Base-by-base conservation (phyloP, 2,797 vertebrate genomes). In the Coregonus sp. region DNA sequence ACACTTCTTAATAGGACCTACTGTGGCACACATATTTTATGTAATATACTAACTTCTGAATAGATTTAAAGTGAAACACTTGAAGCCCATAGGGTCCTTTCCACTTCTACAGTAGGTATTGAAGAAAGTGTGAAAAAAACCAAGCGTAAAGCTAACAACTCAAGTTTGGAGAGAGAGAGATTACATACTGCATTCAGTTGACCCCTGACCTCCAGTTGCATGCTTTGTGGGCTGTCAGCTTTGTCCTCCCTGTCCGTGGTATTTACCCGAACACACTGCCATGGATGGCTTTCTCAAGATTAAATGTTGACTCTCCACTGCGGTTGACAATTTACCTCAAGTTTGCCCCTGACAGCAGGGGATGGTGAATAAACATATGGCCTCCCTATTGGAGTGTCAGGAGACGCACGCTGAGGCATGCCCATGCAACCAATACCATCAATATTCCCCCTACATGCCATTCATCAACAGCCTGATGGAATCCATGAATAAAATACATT, bases 271-370 rank as follows among this genome's bases (percentile, higher is more conserved):
- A 88, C 84, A 87, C 88, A 85, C 78, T 5, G 75, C 78, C 83
- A 84, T 68, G 82, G 87, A 84, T 86, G 88, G 81, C 86, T 89
- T 87, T 83, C 90, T 78, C 84, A 0, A 85, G 88, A 90, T 92
- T 92, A 89, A 92, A 92, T 92, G 91, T 93, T 91, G 90, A 90
- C 90, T 91, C 81, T 87, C 76, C 7, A 75, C 82, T 70, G 18
- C 52, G 68, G 67, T 80, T 82, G 86, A 87, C 86, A 89, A 79
- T 90, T 86, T 85, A 85, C 76, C 85, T 85, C 80, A 69, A 85
- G 88, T 86, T 82, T 80, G 77, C 81, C 80, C 70, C 84, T 71
- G 87, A 91, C 88, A 89, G 89, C 86, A 2, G 81, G 82, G 86
- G 85, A 82, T 74, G 79, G 83, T 81, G 86, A 89, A 86, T 87